Base-by-base conservation (phyloP, 2,888 invertebrate genomes). In the Apomyelois bistriatella region DNA sequence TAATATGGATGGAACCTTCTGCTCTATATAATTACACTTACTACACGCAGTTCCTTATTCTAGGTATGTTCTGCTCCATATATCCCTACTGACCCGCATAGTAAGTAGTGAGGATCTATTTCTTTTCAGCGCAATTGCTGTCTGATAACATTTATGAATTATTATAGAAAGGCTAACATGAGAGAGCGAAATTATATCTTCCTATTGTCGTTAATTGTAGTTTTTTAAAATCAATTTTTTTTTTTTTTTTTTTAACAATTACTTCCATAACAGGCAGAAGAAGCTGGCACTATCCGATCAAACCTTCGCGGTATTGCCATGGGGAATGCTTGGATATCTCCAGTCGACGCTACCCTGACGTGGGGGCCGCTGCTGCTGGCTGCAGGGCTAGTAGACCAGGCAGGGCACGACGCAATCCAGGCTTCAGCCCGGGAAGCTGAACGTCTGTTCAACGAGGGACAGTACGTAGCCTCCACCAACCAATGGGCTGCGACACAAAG, bases 301-400 rank as follows among this genome's bases (percentile, higher is more conserved):
- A 95, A 95, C 64, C 90, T 98, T 48, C 90, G 91, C 66, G 97
- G 97, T 0, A 93, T 98, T 16, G 95, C 93, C 0, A 91, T 98
- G 77, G 97, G 97, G 1, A 97, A 97, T 79, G 94, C 97, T 0
- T 98, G 97, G 97, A 95, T 97, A 58, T 95, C 95, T 1, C 97
- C 97, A 0, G 92, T 97, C 49, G 97, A 97, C 72, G 94, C 95
- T 0, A 95, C 96, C 0, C 81, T 95, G 32, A 94, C 95, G 0
- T 98, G 97, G 97, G 96, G 94, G 0, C 95, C 95, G 0, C 93
- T 94, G 65, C 90, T 98, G 7, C 90, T 95, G 22, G 92, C 94
- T 12, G 93, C 94, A 79, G 95, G 95, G 4, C 87, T 95, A 56
- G 92, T 96, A 10, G 96, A 96, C 75, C 85, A 92, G 43, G 74